phyloP scores from a whole-genome alignment of 1,140 invertebrate genomes.

The Neoseiulus cucumeris region DNA sequence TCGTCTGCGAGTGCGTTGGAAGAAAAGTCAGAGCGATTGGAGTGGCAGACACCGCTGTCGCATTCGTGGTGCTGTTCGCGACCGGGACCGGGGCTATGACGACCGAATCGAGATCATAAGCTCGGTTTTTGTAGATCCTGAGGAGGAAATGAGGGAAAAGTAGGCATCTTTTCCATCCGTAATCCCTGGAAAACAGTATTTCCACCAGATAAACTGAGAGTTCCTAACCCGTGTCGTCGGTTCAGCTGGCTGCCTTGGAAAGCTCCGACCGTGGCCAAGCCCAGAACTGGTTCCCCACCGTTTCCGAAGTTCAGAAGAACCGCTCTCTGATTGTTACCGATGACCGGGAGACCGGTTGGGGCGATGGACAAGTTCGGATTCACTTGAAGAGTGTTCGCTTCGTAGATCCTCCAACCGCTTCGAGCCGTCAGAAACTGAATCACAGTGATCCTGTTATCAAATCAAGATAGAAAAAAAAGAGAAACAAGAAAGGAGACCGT shows the following conservation, averaged over 20 bases:
- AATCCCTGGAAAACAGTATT: not conserved
- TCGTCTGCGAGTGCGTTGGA: not conserved
- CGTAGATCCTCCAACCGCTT: not conserved
- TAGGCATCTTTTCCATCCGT: not conserved
- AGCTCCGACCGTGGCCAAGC: not conserved
- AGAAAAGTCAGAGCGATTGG: not conserved
- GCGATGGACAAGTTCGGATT: not conserved
- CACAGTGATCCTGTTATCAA: not conserved
- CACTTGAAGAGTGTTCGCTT: not conserved
- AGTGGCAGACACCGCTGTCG: not conserved
- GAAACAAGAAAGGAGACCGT: not conserved
- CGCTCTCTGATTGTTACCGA: not conserved
- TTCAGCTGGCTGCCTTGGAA: not conserved
- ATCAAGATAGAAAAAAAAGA: not conserved
- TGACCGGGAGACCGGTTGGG: not conserved
- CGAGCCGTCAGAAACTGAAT: not conserved
- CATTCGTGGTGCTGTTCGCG: not conserved
- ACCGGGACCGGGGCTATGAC: not conserved
- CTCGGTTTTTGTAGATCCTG: not conserved
- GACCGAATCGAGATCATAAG: not conserved
- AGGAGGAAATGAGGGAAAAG: not conserved
- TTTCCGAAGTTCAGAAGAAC: not conserved
- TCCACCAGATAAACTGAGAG: not conserved
- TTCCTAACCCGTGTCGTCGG: not conserved
- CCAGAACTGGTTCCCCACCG: not conserved